phyloP scores from a whole-genome alignment of 2,113 vertebrate genomes.

The Motacilla tschutschensis region DNA sequence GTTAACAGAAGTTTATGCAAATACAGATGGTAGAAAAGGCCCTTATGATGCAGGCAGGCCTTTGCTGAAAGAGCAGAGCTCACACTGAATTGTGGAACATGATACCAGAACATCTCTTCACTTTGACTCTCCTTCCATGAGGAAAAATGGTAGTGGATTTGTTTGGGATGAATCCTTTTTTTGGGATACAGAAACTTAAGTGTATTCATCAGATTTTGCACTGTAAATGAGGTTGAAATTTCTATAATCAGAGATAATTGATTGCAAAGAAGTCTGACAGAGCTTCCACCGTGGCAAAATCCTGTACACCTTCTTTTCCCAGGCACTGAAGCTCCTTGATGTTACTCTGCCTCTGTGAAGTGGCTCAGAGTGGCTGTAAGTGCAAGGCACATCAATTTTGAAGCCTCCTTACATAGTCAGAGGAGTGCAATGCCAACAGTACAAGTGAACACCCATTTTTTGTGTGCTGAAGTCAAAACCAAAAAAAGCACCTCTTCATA shows the following conservation, averaged over 20 bases:
- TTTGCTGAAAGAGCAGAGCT: background rate
- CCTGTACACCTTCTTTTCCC: background rate
- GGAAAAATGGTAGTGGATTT: background rate
- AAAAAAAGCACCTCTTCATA: background rate
- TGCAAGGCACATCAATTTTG: conserved; percentile 21
- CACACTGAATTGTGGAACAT: background rate
- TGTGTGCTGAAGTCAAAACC: background rate
- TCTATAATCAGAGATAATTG: background rate
- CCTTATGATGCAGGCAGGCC: background rate
- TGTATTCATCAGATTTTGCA: background rate
- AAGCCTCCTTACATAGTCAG: background rate
- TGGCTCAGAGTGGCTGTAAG: conserved; percentile 9
- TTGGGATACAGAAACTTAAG: background rate
- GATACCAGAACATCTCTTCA: background rate
- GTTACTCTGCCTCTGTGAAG: conserved; percentile 10
- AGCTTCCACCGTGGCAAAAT: background rate
- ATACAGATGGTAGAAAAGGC: background rate
- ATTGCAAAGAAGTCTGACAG: background rate
- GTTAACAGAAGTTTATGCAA: background rate
- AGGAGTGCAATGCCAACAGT: background rate
- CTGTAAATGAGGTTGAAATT: background rate
- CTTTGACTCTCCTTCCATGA: background rate
- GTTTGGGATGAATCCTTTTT: background rate
- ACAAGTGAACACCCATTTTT: conserved; percentile 15
- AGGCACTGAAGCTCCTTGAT: background rate